Base-by-base conservation (phyloP, 1,140 invertebrate species). In the Pseudomyrmex pallidus region DNA sequence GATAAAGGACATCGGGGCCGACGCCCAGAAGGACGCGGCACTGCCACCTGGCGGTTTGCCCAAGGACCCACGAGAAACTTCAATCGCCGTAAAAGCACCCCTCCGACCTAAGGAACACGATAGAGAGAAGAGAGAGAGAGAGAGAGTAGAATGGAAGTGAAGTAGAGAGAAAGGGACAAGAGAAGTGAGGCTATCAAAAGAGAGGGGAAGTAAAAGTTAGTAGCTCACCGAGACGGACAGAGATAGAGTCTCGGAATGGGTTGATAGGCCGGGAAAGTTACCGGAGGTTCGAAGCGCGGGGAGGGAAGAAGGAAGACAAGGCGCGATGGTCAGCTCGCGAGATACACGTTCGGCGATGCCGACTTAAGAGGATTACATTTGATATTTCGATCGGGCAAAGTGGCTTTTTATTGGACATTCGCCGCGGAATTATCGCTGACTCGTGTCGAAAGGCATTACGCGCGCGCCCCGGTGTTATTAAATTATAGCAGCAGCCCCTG, bases 291-390 rank as follows among this genome's bases (percentile, higher is more conserved):
- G 74, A 63, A 63, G 48, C 66, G 66, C 63, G 73, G 46, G 52
- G 46, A 12, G 35, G 44, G 44, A 56, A n/a, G 20, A 22, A 25
- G 25, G 17, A 84, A 70, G 85, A 84, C 63, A 84, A 82, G 72
- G 86, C 46, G 78, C 87, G 89, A 85, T 89, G 92, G 91, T 92
- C 92, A 92, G 90, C 89, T 72, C 85, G 84, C 90, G 87, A 92
- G 91, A 91, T 91, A 92, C 88, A 88, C 87, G 87, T 89, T 89
- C 87, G 87, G 85, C 77, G 88, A 85, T 88, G 88, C 85, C 86
- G 90, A 91, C 91, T 93, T 93, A 92, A 94, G 92, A 93, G 92
- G 93, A 94, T 94, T 94, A 94, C 93, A 93, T 93, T 94, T 92
- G 92, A 92, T 93, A 92, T 93, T 93, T 93, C 92, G 92, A 93